Evolutionary conservation across 2,888 invertebrate genomes (phyloP).

Genomic region (Thecocarcelia acutangulata): DNA sequence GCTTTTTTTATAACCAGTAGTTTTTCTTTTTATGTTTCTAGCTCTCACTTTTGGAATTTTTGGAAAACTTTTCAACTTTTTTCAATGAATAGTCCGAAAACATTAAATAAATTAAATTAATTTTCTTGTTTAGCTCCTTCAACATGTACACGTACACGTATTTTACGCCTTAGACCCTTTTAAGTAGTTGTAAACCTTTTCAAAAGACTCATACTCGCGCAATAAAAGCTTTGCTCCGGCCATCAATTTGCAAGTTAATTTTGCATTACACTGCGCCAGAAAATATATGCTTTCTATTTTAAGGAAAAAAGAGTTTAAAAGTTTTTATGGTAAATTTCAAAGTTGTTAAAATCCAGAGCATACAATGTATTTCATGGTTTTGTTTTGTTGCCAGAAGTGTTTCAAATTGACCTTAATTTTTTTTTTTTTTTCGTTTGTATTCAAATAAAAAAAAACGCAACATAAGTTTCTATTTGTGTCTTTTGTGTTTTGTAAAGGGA

Average conservation of each 20-base stretch:
- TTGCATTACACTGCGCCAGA: constrained; percentile 59
- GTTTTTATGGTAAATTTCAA: constrained; percentile 37
- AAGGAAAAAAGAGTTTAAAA: constrained; percentile 30
- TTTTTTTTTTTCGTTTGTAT: constrained; percentile 70
- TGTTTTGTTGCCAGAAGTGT: constrained; percentile 39
- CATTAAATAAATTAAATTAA: constrained; percentile 61
- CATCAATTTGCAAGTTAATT: constrained; percentile 3
- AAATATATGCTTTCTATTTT: background rate
- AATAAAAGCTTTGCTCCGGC: constrained; percentile 5
- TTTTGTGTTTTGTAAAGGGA: background rate
- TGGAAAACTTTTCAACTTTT: constrained; percentile 5
- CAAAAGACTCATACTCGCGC: background rate
- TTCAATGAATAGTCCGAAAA: constrained; percentile 35
- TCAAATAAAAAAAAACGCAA: constrained; percentile 13
- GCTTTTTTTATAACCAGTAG: background rate
- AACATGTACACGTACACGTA: background rate
- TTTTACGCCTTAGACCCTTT: constrained; percentile 29
- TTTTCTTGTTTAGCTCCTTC: constrained; percentile 56
- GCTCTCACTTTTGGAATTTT: no score
- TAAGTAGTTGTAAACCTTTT: constrained; percentile 19
- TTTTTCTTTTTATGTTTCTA: constrained; percentile 31
- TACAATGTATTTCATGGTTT: constrained; percentile 27
- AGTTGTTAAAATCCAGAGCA: constrained; percentile 26
- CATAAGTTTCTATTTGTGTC: background rate
- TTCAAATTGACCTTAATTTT: constrained; percentile 66